Percentiles rank a stretch among this genome's conserved stretches.
phyloP scores from a whole-genome alignment of 2,888 invertebrate genomes.

The Nomada goodeniana region DNA sequence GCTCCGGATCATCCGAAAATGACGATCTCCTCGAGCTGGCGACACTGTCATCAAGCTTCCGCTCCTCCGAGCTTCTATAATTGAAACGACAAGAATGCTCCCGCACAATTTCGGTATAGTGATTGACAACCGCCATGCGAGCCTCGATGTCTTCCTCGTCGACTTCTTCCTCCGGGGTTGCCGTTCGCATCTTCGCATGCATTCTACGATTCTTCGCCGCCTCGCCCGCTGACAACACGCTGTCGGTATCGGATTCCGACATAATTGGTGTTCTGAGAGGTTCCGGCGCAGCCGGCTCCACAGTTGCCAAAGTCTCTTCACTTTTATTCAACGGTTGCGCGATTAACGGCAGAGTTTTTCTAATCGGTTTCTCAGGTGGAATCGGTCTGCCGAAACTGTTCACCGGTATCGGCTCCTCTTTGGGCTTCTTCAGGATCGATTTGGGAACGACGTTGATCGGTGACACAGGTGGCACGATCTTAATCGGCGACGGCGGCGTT shows the following conservation, averaged over 20 bases:
- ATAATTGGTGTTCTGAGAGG: slow-evolving; percentile 64
- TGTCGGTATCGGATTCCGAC: slow-evolving; percentile 81
- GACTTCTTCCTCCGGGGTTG: slow-evolving; percentile 75
- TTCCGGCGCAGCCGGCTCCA: slow-evolving; percentile 75
- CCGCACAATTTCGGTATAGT: slow-evolving; percentile 92
- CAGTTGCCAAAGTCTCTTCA: slow-evolving; percentile 42
- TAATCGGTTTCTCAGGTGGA: slow-evolving; percentile 80
- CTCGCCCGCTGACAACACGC: slow-evolving; percentile 81
- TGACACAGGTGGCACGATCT: slow-evolving; percentile 37
- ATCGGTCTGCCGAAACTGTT: slow-evolving; percentile 79
- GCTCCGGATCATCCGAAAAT: slow-evolving; percentile 58
- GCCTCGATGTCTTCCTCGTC: slow-evolving; percentile 79
- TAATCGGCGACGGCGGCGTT: slow-evolving; percentile 53
- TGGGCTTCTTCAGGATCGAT: slow-evolving; percentile 90
- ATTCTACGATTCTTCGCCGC: slow-evolving; percentile 81
- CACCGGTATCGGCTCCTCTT: slow-evolving; percentile 75
- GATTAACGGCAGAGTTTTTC: slow-evolving; percentile 58
- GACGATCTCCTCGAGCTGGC: slow-evolving; percentile 58
- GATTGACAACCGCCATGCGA: slow-evolving; percentile 87
- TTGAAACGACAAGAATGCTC: slow-evolving; percentile 86
- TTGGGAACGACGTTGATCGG: slow-evolving; percentile 86
- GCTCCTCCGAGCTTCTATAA: slow-evolving; percentile 45
- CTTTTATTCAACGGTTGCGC: slow-evolving; percentile 11
- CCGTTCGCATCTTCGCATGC: slow-evolving; percentile 75
- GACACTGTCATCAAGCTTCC: slow-evolving; percentile 36